A percentile compares a stretch with the other conserved stretches of the same genome.
phyloP scores from a whole-genome alignment of 2,888 invertebrate species.

The Nomada lathburiana region DNA sequence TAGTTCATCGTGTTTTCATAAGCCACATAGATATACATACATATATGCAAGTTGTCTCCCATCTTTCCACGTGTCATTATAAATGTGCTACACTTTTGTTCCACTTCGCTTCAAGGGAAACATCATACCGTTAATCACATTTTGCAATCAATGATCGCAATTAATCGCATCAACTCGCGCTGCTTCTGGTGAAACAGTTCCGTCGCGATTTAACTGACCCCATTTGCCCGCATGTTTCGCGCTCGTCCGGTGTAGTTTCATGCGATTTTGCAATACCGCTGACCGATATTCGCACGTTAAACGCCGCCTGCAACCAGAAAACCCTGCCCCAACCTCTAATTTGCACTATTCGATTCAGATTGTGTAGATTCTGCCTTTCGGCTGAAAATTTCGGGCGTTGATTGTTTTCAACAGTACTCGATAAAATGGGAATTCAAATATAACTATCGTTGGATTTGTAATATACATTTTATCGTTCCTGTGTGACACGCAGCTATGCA shows the following conservation, averaged over 20 bases:
- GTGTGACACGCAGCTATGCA: background rate
- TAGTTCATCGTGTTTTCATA: background rate
- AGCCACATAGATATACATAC: too few relatives aligned
- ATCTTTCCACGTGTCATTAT: background rate
- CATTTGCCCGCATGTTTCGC: background rate
- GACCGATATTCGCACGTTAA: constrained; percentile 34
- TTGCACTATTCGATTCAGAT: constrained; percentile 19
- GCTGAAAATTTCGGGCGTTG: background rate
- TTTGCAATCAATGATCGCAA: constrained; percentile 11
- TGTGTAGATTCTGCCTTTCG: background rate
- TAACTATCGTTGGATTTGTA: too few relatives aligned
- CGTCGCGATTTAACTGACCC: constrained; percentile 26
- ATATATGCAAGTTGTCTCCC: too few relatives aligned
- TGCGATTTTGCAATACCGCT: constrained; percentile 20
- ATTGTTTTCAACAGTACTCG: background rate
- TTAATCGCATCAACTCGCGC: constrained; percentile 9
- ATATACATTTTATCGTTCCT: too few relatives aligned
- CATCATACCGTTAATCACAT: constrained; percentile 13
- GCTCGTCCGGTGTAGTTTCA: constrained; percentile 16
- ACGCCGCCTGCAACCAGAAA: background rate
- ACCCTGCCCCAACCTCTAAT: background rate
- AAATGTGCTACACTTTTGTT: background rate
- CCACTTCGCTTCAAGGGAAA: background rate
- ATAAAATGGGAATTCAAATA: too few relatives aligned
- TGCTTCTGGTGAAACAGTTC: constrained; percentile 18